A percentile compares a stretch with the other conserved stretches of the same genome.
phyloP scores from a whole-genome alignment of 2,888 invertebrate species.

The Metallyticus violacea region DNA sequence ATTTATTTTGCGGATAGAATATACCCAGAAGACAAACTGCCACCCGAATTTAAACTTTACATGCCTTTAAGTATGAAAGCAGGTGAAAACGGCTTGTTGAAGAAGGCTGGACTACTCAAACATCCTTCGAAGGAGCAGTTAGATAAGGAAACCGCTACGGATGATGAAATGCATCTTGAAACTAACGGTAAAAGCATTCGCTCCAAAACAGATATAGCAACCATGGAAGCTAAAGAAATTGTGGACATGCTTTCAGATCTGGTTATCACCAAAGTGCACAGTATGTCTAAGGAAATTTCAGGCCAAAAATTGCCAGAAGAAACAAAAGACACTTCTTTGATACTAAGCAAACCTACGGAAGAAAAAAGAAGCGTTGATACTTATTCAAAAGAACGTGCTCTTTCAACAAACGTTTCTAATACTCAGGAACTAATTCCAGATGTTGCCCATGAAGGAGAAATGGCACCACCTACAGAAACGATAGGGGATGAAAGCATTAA shows the following conservation, averaged over 20 bases:
- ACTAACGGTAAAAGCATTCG: too few relatives aligned
- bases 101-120: too few relatives aligned
- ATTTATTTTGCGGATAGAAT: conserved; percentile 82
- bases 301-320: too few relatives aligned
- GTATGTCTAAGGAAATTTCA: too few relatives aligned
- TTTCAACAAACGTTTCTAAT: too few relatives aligned
- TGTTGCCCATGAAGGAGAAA: background rate
- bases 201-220: too few relatives aligned
- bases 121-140: background rate
- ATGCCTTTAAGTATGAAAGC: conserved; percentile 45
- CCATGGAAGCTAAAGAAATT: too few relatives aligned
- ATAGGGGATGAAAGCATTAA: background rate
- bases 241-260: too few relatives aligned
- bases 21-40: conserved; percentile 63
- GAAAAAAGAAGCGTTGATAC: too few relatives aligned
- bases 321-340: background rate
- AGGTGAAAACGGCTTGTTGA: background rate
- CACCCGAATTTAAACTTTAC: conserved; percentile 63
- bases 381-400: too few relatives aligned
- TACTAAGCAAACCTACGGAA: background rate
- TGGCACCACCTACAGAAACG: background rate
- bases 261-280: too few relatives aligned
- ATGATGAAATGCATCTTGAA: background rate
- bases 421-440: background rate
- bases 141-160: background rate